A percentile compares a stretch with the other conserved stretches of the same genome.
phyloP scores from a whole-genome alignment of 2,113 vertebrate species.

The Ciconia maguari region DNA sequence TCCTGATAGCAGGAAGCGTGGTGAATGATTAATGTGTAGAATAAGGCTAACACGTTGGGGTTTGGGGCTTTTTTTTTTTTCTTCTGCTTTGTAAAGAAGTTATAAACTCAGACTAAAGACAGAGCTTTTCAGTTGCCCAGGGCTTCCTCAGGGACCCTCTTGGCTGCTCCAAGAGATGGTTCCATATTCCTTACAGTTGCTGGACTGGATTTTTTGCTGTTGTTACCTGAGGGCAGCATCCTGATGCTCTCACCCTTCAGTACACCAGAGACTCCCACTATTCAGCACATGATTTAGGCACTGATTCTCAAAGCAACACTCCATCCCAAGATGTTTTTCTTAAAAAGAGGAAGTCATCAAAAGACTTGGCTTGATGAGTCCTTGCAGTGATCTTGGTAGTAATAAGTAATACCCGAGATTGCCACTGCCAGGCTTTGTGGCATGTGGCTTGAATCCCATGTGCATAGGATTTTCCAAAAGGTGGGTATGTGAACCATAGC shows the following conservation, averaged over 20 bases:
- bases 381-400: neutral
- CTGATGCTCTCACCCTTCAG: neutral
- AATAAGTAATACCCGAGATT: neutral
- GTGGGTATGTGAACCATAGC: neutral
- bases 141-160: neutral
- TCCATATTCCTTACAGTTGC: neutral
- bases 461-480: neutral
- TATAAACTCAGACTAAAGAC: neutral
- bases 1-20: neutral
- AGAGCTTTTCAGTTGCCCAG: neutral
- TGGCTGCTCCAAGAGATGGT: neutral
- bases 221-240: neutral
- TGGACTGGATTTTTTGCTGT: neutral
- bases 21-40: neutral
- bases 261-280: neutral
- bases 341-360: neutral
- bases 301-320: neutral
- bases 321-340: neutral
- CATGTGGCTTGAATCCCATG: neutral
- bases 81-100: neutral
- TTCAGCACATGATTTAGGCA: neutral
- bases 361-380: neutral
- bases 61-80: neutral
- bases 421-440: neutral
- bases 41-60: neutral